These are phyloP conservation scores for Sphaerophoria taeniata DNA, from an alignment of 2,888 invertebrate genomes.

Conservation along the genomic window DNA sequence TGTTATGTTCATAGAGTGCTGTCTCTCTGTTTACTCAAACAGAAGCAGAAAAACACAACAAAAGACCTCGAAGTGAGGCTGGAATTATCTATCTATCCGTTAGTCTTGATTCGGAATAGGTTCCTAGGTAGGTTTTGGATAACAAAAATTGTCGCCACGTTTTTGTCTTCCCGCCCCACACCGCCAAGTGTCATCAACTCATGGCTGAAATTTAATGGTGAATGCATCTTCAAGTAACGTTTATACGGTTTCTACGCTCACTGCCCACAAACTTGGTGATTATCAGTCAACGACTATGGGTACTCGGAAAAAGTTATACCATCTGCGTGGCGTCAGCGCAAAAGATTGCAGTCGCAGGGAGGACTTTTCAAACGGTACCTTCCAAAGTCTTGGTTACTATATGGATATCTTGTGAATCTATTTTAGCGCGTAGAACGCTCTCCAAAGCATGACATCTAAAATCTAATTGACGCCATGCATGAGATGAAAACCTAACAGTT, in stretches of 20 bases:
- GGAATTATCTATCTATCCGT: constrained; percentile 11
- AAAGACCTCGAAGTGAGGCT: constrained; percentile 32
- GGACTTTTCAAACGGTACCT: constrained; percentile 27
- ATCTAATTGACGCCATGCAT: constrained; percentile 72
- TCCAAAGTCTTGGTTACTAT: not conserved
- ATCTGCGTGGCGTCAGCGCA: constrained; percentile 51
- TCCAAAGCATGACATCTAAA: constrained; percentile 62
- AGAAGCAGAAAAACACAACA: constrained; percentile 6
- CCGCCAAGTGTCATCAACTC: constrained; percentile 1
- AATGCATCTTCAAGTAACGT: constrained; percentile 79
- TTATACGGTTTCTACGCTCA: constrained; percentile 82
- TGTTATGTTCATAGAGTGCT: constrained; percentile 40
- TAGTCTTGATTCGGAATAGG: not conserved
- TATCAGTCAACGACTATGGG: constrained; percentile 55
- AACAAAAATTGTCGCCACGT: constrained; percentile 68
- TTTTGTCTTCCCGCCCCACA: constrained; percentile 26
- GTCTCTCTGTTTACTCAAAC: constrained; percentile 17
- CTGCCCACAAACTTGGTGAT: constrained; percentile 80
- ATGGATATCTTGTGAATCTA: constrained; percentile 45
- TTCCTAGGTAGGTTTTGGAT: not conserved
- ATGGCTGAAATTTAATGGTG: constrained; percentile 69
- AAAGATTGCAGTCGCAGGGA: constrained; percentile 42
- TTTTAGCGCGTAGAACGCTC: constrained; percentile 56
- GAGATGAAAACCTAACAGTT: constrained; percentile 68
- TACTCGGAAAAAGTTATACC: constrained; percentile 53